Evolutionary conservation across 2,888 invertebrate genomes (phyloP).

Genomic region (Ischnus inquisitorius): DNA sequence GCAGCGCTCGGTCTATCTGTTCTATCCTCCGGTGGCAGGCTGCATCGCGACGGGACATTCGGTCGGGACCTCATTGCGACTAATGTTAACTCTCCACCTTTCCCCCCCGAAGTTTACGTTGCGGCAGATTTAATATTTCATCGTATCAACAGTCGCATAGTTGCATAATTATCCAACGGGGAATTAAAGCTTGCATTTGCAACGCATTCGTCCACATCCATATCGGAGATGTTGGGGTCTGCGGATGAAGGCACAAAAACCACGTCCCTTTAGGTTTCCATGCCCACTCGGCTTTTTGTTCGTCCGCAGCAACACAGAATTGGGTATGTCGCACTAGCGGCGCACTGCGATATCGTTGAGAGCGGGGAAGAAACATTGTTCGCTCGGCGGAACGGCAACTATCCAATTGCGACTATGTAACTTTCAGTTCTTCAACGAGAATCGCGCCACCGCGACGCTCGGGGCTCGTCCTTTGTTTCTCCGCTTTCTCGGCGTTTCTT

Average conservation of each 20-base stretch:
- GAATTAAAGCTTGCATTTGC: background rate
- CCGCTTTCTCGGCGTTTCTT: too few relatives aligned
- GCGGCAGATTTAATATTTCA: constrained; percentile 40
- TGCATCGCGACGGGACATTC: background rate
- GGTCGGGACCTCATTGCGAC: background rate
- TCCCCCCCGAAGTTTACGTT: constrained; percentile 10
- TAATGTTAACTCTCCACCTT: constrained; percentile 5
- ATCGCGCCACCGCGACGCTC: background rate
- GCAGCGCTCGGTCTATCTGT: constrained; percentile 6
- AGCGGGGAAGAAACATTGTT: background rate
- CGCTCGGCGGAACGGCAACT: background rate
- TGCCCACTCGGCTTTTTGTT: too few relatives aligned
- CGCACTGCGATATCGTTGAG: background rate
- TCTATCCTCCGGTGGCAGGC: constrained; percentile 3
- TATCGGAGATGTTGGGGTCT: background rate
- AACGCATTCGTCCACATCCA: background rate
- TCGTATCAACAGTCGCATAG: constrained; percentile 5
- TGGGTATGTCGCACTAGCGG: background rate
- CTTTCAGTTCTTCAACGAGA: constrained; percentile 33
- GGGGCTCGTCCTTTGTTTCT: constrained; percentile 10
- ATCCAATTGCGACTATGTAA: background rate
- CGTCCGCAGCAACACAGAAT: too few relatives aligned
- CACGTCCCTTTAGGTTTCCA: too few relatives aligned
- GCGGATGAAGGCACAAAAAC: too few relatives aligned
- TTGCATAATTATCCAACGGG: constrained; percentile 19